phyloP scores from a whole-genome alignment of 2,888 invertebrate genomes.

The Melieria omissa region DNA sequence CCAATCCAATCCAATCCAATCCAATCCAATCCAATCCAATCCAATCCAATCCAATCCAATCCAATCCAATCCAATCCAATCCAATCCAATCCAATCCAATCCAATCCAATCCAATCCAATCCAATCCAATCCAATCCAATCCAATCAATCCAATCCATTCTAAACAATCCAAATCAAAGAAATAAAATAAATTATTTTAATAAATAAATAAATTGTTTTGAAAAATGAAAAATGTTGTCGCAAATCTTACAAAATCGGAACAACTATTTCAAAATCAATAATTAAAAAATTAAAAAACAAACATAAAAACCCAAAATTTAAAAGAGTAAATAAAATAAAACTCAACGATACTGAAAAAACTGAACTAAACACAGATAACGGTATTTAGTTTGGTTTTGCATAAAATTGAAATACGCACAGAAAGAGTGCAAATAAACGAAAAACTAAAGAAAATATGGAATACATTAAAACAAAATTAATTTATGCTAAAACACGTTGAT shows the following conservation, averaged over 20 bases:
- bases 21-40: too few relatives aligned
- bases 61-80: too few relatives aligned
- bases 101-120: too few relatives aligned
- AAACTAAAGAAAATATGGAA: neutral
- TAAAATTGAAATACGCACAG: neutral
- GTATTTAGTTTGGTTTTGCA: neutral
- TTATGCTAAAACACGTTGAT: too few relatives aligned
- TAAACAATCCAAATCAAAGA: too few relatives aligned
- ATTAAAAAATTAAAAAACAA: neutral
- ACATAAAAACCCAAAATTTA: neutral
- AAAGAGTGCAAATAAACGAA: neutral
- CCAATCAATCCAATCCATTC: too few relatives aligned
- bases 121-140: too few relatives aligned
- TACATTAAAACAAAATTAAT: neutral
- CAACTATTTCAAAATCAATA: neutral
- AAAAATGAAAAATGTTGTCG: neutral
- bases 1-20: too few relatives aligned
- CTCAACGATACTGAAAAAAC: neutral
- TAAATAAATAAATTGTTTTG: neutral
- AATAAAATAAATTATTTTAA: slow-evolving; percentile 44
- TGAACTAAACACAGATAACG: neutral
- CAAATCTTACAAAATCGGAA: neutral
- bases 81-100: too few relatives aligned
- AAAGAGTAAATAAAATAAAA: neutral
- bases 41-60: too few relatives aligned